Conservation (phyloP, 2,888 invertebrate species). For the Leptopilina syphax region DNA sequence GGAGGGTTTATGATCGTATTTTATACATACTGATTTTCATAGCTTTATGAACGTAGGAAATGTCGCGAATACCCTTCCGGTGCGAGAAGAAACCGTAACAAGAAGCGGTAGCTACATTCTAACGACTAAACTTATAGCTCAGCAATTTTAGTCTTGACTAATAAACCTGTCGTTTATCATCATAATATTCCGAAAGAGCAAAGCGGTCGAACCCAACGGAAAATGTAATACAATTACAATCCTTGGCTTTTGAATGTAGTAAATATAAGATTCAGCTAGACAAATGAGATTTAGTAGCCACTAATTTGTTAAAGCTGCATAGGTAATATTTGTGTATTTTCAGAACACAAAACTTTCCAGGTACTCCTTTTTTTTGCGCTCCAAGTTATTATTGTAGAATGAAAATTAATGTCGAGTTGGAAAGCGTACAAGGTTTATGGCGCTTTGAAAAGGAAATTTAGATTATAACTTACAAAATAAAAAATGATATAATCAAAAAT, state of each 20-base stretch:
- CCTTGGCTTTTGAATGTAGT: neutral
- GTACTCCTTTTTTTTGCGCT: neutral
- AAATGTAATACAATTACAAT: conserved; percentile 27
- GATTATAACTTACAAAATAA: neutral
- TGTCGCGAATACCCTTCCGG: conserved; percentile 11
- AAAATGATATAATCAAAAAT: neutral
- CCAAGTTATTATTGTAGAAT: conserved; percentile 8
- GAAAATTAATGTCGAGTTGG: conserved; percentile 5
- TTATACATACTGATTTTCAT: conserved; percentile 13
- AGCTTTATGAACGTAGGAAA: conserved; percentile 22
- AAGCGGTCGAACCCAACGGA: conserved; percentile 3
- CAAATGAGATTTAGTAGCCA: conserved; percentile 25
- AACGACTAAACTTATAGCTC: conserved; percentile 23
- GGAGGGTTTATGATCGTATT: conserved; percentile 22
- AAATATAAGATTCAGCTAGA: neutral
- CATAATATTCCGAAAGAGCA: conserved; percentile 10
- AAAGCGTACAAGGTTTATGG: neutral
- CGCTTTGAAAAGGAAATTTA: conserved; percentile 14
- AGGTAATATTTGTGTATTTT: conserved; percentile 24
- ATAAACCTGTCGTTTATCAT: conserved; percentile 19
- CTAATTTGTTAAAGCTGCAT: conserved; percentile 1
- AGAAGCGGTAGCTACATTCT: conserved; percentile 3
- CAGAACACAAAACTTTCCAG: conserved; percentile 4
- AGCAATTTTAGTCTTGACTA: conserved; percentile 24
- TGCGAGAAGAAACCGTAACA: conserved; percentile 13